Evolutionary conservation across 2,797 vertebrate genomes (phyloP), one percentile per base, ranked within the genome.

Genomic region (Lithobates sylvaticus): DNA sequence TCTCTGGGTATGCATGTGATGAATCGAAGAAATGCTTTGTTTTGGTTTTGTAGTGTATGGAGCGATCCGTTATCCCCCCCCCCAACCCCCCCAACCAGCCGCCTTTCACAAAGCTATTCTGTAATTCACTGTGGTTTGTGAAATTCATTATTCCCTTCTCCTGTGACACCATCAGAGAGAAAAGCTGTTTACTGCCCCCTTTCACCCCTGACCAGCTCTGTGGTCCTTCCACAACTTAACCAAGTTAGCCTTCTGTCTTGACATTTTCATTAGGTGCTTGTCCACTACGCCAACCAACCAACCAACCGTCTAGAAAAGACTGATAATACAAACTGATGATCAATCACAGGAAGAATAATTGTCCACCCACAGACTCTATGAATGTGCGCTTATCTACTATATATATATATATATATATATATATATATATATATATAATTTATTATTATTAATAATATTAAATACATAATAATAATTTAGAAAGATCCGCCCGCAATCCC

Each of bases 191-290:
- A 3, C 23, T 64, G 3, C n/a, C 69, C n/a, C 8, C 34, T 29
- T 82, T 82, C 70, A 73, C 54, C 80, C 71, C 68, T 81, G 47
- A 81, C 78, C 21, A 81, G 42, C 39, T 64, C 15, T 73, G 16
- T 73, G 50, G 71, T n/a, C 72, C 16, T 27, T 12, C 3, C 70
- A 29, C 10, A 70, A 8, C 44, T 81, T 36, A 71, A 71, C 44
- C 78, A 71, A n/a, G 27, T 54, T 67, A 74, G 27, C 36, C 39
- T 13, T 42, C 36, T 44, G 71, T 27, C 39, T 47, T 26, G n/a
- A n/a, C 23, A 44, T 73, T 42, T 26, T 73, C 27, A 61, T 61
- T 71, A 26, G 36, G 7, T 15, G 34, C 69, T 71, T 10, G n/a
- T 71, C 34, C 69, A 36, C 12, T 71, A 42, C 23, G 10, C 5